Conservation (phyloP, 1,140 invertebrate genomes). For the Calliphora vicina region DNA sequence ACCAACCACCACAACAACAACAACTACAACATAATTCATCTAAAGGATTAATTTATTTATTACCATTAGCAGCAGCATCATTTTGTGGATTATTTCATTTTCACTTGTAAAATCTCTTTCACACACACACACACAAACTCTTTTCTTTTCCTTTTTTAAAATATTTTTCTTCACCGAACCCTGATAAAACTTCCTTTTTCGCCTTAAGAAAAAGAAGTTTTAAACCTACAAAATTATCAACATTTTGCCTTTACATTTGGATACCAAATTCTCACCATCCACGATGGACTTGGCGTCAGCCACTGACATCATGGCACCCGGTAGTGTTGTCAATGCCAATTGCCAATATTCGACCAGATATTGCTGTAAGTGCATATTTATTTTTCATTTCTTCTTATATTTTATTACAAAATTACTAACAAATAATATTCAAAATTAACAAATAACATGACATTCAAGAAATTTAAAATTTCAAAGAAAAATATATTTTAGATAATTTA, state of each 20-base stretch:
- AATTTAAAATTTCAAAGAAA: no score
- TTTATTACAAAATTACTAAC: no score
- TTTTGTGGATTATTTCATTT: background rate
- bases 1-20: background rate
- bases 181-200: slow-evolving; percentile 20
- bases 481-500: no score
- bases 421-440: no score
- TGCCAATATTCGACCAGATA: slow-evolving; percentile 61
- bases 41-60: background rate
- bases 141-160: background rate
- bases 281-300: slow-evolving; percentile 43
- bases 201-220: slow-evolving; percentile 19
- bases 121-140: background rate
- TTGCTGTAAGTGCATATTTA: slow-evolving; percentile 57
- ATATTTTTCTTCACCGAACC: background rate
- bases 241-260: slow-evolving; percentile 13
- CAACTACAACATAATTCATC: background rate
- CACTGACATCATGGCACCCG: slow-evolving; percentile 61
- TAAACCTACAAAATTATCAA: slow-evolving; percentile 15
- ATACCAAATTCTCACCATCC: slow-evolving; percentile 32
- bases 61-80: background rate
- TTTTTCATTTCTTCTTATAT: slow-evolving; percentile 11
- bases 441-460: no score
- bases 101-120: background rate
- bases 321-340: slow-evolving; percentile 58